Base-by-base conservation (phyloP, 2,113 vertebrate species). In the Phodopus roborovskii region DNA sequence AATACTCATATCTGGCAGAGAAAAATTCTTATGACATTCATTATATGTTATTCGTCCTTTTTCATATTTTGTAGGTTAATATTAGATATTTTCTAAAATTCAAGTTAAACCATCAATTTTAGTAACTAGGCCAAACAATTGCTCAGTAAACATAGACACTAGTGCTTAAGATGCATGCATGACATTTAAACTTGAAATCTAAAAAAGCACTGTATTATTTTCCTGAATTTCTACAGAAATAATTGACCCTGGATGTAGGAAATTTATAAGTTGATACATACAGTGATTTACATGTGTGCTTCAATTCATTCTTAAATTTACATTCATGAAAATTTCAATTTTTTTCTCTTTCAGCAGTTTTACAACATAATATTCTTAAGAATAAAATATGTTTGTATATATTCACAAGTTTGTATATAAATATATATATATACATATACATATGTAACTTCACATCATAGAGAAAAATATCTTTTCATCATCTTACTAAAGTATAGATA, bases 401-500 rank as follows among this genome's bases (percentile, higher is more conserved):
- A 82, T 58, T 6, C 7, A 19, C 5, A 45, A 45, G 45, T 45
- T 45, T 45, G 45, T 45, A 45, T 45, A 45, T 45, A 45, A 4
- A 45, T 45, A n/a, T 53, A 10, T 50, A 26, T 13, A 53, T 39
- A 82, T 58, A 4, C 5, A 19, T 3, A 33, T 17, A 79, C 36
- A 79, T 45, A 48, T 39, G 39, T 8, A 42, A 28, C 0, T 0
- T 88, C 4, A 3, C 2, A 71, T 42, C 1, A 82, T 88, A 56
- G 2, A 53, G 1, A 70, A 78, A 74, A 79, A n/a, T 73, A 12
- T 73, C 4, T 92, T 84, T 79, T 6, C 42, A 24, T 20, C 84
- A 22, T n/a, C 22, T 26, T 92, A 6, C 36, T 89, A 94, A 96
- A 91, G n/a, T n/a, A n/a, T n/a, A n/a, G 16, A 71, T 33, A 53